Conservation (phyloP, 1,140 invertebrate species). For the Hypsibius dujardini region DNA sequence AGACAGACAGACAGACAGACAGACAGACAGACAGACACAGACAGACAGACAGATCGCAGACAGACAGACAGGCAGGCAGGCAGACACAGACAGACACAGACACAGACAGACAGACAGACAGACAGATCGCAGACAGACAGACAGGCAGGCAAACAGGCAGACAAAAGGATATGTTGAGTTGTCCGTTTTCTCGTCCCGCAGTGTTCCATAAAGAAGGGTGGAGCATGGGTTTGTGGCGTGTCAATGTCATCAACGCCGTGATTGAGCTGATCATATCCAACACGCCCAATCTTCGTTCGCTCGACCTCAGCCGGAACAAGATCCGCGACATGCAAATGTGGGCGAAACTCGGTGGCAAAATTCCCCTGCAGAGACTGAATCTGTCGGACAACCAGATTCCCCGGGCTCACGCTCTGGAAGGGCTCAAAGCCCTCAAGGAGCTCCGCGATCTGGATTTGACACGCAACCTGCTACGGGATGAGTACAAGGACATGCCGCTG, state of each 20-base stretch:
- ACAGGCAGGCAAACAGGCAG: no score
- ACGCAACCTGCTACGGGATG: background rate
- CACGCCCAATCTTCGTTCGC: background rate
- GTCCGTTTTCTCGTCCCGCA: background rate
- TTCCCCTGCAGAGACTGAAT: background rate
- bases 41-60: no score
- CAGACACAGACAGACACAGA: no score
- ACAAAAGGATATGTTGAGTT: no score
- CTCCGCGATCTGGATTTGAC: background rate
- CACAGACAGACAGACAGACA: no score
- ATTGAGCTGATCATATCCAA: slow-evolving; percentile 4
- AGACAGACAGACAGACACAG: no score
- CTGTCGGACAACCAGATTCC: background rate
- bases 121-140: no score
- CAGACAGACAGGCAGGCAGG: no score
- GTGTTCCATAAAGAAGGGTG: background rate
- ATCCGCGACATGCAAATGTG: background rate
- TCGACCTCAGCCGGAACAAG: slow-evolving; percentile 1
- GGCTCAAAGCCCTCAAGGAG: background rate
- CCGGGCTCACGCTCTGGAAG: background rate
- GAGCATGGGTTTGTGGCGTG: background rate
- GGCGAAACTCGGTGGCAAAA: background rate
- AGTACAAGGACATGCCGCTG: background rate
- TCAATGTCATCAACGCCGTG: background rate
- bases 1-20: no score